Conservation (phyloP, 1,140 invertebrate genomes). For the Platorchestia sp. region DNA sequence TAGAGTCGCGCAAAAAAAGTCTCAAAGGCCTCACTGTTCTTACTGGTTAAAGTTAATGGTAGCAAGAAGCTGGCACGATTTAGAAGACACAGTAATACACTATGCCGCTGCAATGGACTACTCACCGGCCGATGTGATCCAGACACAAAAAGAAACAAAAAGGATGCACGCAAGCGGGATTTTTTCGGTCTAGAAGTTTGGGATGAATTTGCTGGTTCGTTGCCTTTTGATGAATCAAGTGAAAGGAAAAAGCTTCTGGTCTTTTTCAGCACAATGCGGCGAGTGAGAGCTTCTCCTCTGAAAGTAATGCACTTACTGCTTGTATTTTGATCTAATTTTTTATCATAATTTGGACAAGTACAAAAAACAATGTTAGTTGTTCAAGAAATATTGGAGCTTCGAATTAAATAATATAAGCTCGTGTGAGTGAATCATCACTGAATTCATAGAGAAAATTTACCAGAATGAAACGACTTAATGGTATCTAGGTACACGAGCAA, state of each 20-base stretch:
- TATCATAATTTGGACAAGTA: not conserved
- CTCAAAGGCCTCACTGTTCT: conserved; percentile 51
- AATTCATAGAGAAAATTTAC: not conserved
- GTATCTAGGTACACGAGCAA: too few species aligned
- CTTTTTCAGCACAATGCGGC: not conserved
- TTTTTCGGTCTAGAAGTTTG: conserved; percentile 13
- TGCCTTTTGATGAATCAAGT: conserved; percentile 55
- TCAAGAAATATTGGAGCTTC: not conserved
- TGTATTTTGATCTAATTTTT: not conserved
- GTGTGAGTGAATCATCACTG: not conserved
- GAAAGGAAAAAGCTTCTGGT: conserved; percentile 16
- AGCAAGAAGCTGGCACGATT: conserved; percentile 33
- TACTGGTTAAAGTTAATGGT: conserved; percentile 54
- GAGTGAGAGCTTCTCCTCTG: not conserved
- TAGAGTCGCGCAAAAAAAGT: conserved; percentile 28
- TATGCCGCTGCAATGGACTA: conserved; percentile 51
- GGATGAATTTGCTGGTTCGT: conserved; percentile 54
- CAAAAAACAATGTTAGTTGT: not conserved
- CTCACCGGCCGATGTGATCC: conserved; percentile 44
- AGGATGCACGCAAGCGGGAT: conserved; percentile 4
- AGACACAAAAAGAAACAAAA: conserved; percentile 30
- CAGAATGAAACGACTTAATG: not conserved
- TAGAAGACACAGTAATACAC: conserved; percentile 55
- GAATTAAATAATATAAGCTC: not conserved
- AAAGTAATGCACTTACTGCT: not conserved